phyloP scores from a whole-genome alignment of 2,888 invertebrate genomes.

The Aradus depressus region DNA sequence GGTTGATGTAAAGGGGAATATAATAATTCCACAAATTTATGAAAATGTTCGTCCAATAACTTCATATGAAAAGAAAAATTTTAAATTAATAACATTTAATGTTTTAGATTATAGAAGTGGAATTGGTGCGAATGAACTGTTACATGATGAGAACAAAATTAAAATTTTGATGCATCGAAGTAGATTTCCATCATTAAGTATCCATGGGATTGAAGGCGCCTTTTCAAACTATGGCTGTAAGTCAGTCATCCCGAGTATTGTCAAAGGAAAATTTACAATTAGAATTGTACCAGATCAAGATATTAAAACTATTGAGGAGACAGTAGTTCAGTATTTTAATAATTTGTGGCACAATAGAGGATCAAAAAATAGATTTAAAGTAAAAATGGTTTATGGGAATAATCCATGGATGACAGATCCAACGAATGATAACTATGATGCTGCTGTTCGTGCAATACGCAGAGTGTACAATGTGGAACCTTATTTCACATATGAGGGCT shows the following conservation, averaged over 20 bases:
- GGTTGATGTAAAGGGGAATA: slow-evolving; percentile 3
- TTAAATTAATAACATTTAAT: background rate
- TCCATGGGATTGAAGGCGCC: slow-evolving; percentile 11
- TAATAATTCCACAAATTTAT: slow-evolving; percentile 5
- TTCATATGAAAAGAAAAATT: background rate
- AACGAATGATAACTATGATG: background rate
- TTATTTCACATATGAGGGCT: background rate
- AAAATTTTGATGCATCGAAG: background rate
- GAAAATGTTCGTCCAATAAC: slow-evolving; percentile 10
- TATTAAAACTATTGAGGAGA: background rate
- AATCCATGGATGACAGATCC: slow-evolving; percentile 9
- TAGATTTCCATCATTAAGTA: slow-evolving; percentile 9
- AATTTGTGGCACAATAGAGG: slow-evolving; percentile 7
- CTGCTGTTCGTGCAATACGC: background rate
- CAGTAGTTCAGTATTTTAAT: slow-evolving; percentile 3
- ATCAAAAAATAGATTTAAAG: slow-evolving; percentile 1
- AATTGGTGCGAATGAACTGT: slow-evolving; percentile 1
- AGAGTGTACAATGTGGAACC: slow-evolving; percentile 7
- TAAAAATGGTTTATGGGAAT: slow-evolving; percentile 15
- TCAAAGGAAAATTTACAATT: slow-evolving; percentile 13
- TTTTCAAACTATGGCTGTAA: background rate
- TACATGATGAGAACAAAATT: slow-evolving; percentile 9
- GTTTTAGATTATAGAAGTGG: slow-evolving; percentile 4
- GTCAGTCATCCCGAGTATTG: slow-evolving; percentile 9
- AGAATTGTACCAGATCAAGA: slow-evolving; percentile 7